Evolutionary conservation across 1,140 invertebrate genomes (phyloP).

Genomic region (Spodoptera frugiperda): DNA sequence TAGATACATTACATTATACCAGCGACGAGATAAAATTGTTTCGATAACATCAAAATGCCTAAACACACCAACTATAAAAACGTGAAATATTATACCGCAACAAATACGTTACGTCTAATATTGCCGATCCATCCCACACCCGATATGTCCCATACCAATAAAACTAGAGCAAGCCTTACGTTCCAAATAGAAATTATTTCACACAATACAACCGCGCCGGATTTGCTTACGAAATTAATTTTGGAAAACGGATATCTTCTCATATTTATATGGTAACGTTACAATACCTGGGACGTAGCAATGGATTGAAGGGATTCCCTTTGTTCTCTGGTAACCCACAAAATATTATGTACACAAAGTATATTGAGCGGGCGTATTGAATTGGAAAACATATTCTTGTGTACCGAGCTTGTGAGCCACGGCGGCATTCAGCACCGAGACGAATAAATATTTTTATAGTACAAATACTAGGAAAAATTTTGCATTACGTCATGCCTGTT

Average conservation of each 20-base stretch:
- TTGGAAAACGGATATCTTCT: slow-evolving; percentile 37
- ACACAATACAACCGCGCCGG: slow-evolving; percentile 11
- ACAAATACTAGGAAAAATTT: neutral
- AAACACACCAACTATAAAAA: neutral
- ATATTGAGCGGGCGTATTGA: slow-evolving; percentile 42
- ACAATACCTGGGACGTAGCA: slow-evolving; percentile 33
- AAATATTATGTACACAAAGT: slow-evolving; percentile 43
- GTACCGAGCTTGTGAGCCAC: slow-evolving; percentile 10
- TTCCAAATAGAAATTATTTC: slow-evolving; percentile 30
- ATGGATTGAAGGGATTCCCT: slow-evolving; percentile 45
- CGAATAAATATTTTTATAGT: neutral
- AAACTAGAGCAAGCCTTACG: neutral
- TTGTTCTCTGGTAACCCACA: slow-evolving; percentile 43
- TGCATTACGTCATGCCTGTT: neutral
- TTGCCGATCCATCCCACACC: neutral
- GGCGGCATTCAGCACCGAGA: neutral
- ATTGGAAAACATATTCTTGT: slow-evolving; percentile 50
- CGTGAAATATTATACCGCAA: neutral
- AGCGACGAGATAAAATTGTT: too few species aligned
- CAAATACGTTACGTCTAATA: neutral
- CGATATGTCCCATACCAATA: slow-evolving; percentile 6
- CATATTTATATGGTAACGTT: slow-evolving; percentile 36
- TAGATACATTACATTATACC: too few species aligned
- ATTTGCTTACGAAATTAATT: slow-evolving; percentile 38
- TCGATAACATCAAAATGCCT: too few species aligned